phyloP scores from a whole-genome alignment of 2,888 invertebrate species.

The Macrostomum cliftonense region DNA sequence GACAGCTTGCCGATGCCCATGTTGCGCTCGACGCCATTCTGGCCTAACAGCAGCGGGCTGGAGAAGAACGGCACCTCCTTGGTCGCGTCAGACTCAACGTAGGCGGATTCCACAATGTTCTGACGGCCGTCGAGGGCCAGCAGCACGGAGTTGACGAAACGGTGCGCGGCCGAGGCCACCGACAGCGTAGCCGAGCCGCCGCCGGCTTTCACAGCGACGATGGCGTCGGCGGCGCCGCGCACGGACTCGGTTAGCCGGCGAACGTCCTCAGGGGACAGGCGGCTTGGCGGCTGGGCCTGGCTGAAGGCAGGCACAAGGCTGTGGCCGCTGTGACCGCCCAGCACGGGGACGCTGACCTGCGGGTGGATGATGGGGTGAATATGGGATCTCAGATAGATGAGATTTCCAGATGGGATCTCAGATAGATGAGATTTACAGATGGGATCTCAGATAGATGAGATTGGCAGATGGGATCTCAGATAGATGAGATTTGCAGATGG shows the following conservation, averaged over 20 bases:
- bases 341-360: constrained; percentile 62
- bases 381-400: too few relatives aligned
- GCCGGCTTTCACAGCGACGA: too few relatives aligned
- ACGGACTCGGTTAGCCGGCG: too few relatives aligned
- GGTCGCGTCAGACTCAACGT: constrained; percentile 61
- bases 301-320: constrained; percentile 92
- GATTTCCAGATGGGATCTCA: too few relatives aligned
- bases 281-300: constrained; percentile 40
- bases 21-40: constrained; percentile 75
- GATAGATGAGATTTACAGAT: too few relatives aligned
- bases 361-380: too few relatives aligned
- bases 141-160: constrained; percentile 65
- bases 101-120: constrained; percentile 77
- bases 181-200: constrained; percentile 83
- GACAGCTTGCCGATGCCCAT: constrained; percentile 68
- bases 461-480: too few relatives aligned
- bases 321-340: constrained; percentile 92
- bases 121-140: constrained; percentile 65
- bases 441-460: too few relatives aligned
- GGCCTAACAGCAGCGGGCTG: constrained; percentile 61
- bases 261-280: too few relatives aligned
- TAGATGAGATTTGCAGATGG: too few relatives aligned
- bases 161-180: constrained; percentile 90
- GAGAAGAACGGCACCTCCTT: constrained; percentile 72
- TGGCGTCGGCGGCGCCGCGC: too few relatives aligned